A percentile compares a stretch with the other conserved stretches of the same genome.
Conservation (phyloP, 2,888 invertebrate species). For the Dusona sp. region DNA sequence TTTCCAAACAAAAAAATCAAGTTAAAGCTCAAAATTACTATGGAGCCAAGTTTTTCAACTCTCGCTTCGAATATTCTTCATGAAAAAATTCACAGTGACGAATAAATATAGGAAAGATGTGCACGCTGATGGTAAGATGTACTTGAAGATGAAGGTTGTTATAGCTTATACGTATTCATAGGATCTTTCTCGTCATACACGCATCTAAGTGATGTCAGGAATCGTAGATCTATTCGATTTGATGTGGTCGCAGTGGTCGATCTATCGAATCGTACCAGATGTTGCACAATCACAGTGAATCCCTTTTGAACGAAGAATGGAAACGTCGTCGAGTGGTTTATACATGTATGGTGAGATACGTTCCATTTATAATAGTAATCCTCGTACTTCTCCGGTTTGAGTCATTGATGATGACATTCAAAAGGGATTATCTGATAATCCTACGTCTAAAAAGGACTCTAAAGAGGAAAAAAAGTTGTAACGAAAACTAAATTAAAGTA, state of each 20-base stretch:
- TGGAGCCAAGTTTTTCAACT: neutral
- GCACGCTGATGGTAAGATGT: slow-evolving; percentile 3
- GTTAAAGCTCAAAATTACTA: neutral
- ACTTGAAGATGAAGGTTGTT: slow-evolving; percentile 21
- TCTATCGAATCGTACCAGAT: slow-evolving; percentile 62
- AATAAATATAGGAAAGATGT: neutral
- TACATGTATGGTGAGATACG: neutral
- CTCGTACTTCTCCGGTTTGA: neutral
- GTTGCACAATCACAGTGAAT: slow-evolving; percentile 61
- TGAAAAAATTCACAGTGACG: neutral
- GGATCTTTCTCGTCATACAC: slow-evolving; percentile 53
- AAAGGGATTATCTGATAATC: neutral
- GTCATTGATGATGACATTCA: neutral
- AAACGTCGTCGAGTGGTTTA: slow-evolving; percentile 22
- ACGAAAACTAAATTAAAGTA: neutral
- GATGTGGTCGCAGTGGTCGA: slow-evolving; percentile 38
- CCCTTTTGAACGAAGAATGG: slow-evolving; percentile 32
- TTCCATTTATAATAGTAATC: neutral
- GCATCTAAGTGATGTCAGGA: slow-evolving; percentile 50
- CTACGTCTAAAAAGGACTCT: neutral
- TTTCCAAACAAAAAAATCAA: slow-evolving; percentile 1
- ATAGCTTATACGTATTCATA: slow-evolving; percentile 16
- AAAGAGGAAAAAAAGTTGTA: neutral
- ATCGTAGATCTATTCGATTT: slow-evolving; percentile 32
- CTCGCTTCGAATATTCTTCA: slow-evolving; percentile 3